Evolutionary conservation across 2,888 invertebrate species (phyloP), one percentile per base, ranked within the genome.

Genomic region (Creontiades dilutus): DNA sequence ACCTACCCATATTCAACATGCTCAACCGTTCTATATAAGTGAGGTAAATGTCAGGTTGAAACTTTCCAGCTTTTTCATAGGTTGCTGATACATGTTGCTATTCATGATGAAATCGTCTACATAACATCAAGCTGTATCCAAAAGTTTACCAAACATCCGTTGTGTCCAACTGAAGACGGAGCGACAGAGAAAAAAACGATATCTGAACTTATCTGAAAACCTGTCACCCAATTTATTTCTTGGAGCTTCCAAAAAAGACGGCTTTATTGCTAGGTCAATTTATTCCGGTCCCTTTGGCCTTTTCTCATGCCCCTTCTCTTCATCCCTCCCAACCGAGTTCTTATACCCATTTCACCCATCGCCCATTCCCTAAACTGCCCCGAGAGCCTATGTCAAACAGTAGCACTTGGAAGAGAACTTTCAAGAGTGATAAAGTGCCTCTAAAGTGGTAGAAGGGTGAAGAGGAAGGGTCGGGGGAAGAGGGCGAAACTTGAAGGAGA

Each of bases 301-400:
- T 46, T 78, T 76, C 75, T 16, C 76, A 14, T 28, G n/a, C 14
- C 76, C 28, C 28, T 28, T 28, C 76, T 16, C 76, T 5, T 16
- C 28, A 13, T 4, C 78, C 46, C 78, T 16, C 46, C 27, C n/a
- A 5, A 57, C 57, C n/a, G 52, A 37, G 47, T 19, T 46, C 78
- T 78, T 28, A 46, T 37, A 78, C 47, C 37, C 78, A 46, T 78
- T 78, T 78, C 78, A 37, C 78, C 78, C 46, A 78, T 46, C 78
- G 46, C 47, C 78, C 46, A 28, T 46, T 46, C 76, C 76, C 19
- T 47, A n/a, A 46, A 37, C 46, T 47, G 46, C 78, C 47, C 46
- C 47, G 37, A 78, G 78, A 78, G 78, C 78, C 78, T 78, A 78
- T 78, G 78, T 78, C 78, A 78, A 78, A 78, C 78, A 78, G 46